Evolutionary conservation across 2,113 vertebrate species (phyloP), one percentile per base, ranked within the genome.

Genomic region (Psettodes erumei): DNA sequence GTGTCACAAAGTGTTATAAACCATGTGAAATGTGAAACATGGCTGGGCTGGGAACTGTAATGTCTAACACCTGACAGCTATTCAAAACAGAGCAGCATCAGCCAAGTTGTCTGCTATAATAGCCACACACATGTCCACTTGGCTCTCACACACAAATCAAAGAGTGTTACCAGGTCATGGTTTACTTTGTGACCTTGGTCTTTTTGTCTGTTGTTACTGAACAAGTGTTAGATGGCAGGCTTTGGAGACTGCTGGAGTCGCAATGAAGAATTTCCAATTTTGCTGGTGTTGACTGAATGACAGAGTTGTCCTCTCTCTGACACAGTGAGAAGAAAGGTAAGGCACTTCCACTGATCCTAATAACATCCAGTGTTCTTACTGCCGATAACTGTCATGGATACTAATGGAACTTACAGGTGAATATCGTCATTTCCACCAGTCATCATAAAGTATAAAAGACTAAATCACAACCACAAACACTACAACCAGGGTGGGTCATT

Each of bases 241-340:
- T 16, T 56, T 28, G 27, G 38, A 32, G 50, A 45, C n/a, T 48
- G 21, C 1, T 3, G 53, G 56, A 65, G 75, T 76, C 67, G 8
- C 23, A n/a, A 75, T 51, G 67, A 81, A 71, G 84, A 82, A 86
- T 86, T 81, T 91, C 72, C 89, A 73, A 89, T 89, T 89, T 85
- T 16, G 47, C 61, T 45, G 42, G 88, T 84, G 89, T 82, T 72
- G 82, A 77, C 73, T 81, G 86, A 90, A 73, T 54, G 81, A 64
- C 77, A 42, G 61, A 27, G 64, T 33, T 40, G 67, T 59, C 37
- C 73, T 66, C 59, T 70, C 43, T 42, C 23, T 69, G 72, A 67
- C 78, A 71, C 53, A 12, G 42, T 1, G 27, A 30, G 27, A 30
- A 56, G 43, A 13, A 6, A 32, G 25, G 15, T 2, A 13, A 25